Evolutionary conservation across 2,797 vertebrate genomes (phyloP).

Genomic region (Myotis myotis): DNA sequence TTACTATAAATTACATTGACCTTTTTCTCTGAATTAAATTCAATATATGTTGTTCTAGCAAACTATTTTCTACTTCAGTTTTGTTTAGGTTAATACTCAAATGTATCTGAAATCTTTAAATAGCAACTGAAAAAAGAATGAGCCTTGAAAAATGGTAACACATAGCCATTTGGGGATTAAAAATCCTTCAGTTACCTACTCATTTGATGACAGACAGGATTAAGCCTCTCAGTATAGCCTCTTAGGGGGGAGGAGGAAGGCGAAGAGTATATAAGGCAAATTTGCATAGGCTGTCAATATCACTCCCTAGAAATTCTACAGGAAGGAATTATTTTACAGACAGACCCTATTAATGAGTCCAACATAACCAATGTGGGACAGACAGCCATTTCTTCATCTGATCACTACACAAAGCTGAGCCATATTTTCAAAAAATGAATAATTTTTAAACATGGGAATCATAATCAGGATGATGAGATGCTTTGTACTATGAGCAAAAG

Average conservation of each 20-base stretch:
- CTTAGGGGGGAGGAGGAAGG: no score
- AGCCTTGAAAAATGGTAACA: constrained; percentile 2
- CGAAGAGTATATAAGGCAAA: not conserved
- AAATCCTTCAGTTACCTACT: not conserved
- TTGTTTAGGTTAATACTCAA: constrained; percentile 17
- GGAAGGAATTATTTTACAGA: not conserved
- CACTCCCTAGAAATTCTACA: not conserved
- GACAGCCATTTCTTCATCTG: not conserved
- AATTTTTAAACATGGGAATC: not conserved
- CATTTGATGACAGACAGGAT: not conserved
- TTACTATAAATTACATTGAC: not conserved
- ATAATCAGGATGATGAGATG: not conserved
- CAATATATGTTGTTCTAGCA: not conserved
- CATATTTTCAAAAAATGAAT: not conserved
- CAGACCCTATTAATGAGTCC: not conserved
- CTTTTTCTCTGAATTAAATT: constrained; percentile 4
- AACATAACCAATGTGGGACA: not conserved
- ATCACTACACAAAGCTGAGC: not conserved
- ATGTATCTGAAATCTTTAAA: constrained; percentile 42
- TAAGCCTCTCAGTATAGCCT: not conserved
- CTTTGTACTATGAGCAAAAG: not conserved
- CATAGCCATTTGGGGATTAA: not conserved
- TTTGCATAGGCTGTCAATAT: not conserved
- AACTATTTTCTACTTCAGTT: not conserved
- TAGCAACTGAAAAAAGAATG: not conserved